These are phyloP conservation scores for Clanis bilineata DNA, from an alignment of 2,888 invertebrate genomes.

Conservation along the genomic window DNA sequence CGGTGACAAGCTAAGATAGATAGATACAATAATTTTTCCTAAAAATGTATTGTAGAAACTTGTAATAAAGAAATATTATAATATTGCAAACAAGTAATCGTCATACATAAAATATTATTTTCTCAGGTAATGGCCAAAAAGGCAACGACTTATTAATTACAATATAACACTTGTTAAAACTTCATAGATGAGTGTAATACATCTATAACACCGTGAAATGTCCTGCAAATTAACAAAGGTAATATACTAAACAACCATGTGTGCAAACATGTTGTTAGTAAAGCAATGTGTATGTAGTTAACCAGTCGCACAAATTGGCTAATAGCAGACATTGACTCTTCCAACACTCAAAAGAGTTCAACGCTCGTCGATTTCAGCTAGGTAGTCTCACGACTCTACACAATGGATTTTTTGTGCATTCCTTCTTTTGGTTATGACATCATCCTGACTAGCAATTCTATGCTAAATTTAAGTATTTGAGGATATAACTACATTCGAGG, in stretches of 20 bases:
- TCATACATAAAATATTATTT: neutral
- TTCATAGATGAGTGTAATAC: neutral
- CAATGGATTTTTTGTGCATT: slow-evolving; percentile 78
- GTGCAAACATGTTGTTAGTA: slow-evolving; percentile 30
- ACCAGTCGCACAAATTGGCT: slow-evolving; percentile 63
- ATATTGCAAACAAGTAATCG: neutral
- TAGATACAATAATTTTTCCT: no score
- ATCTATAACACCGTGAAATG: slow-evolving; percentile 20
- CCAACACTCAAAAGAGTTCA: slow-evolving; percentile 74
- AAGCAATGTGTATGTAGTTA: slow-evolving; percentile 52
- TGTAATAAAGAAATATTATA: no score
- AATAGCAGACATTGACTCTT: slow-evolving; percentile 70
- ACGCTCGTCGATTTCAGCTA: slow-evolving; percentile 68
- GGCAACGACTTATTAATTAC: slow-evolving; percentile 5
- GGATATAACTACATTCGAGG: neutral
- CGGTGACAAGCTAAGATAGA: no score
- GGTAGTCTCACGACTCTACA: slow-evolving; percentile 76
- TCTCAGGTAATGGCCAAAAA: neutral
- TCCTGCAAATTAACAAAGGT: slow-evolving; percentile 9
- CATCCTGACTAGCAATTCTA: slow-evolving; percentile 42
- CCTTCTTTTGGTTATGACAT: slow-evolving; percentile 78
- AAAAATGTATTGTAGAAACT: neutral
- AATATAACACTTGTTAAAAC: neutral
- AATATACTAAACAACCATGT: slow-evolving; percentile 24
- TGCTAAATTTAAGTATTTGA: slow-evolving; percentile 9